Conservation (phyloP, 2,113 vertebrate species). For the Cyprinodon tularosa region DNA sequence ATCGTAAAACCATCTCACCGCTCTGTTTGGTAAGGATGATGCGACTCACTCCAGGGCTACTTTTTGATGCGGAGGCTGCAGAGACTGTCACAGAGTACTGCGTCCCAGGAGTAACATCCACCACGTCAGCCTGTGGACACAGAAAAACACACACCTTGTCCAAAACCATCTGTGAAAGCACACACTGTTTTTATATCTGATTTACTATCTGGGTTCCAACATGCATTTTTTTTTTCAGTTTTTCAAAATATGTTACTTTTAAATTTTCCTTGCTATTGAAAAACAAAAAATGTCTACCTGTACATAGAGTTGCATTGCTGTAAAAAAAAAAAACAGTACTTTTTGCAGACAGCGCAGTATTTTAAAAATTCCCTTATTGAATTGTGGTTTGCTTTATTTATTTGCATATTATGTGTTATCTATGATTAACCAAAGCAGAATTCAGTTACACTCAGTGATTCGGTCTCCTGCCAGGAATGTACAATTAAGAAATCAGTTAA, state of each 20-base stretch:
- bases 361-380: not conserved
- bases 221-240: not conserved
- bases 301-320: not conserved
- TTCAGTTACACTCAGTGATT: not conserved
- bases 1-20: slow-evolving; percentile 79
- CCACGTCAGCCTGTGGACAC: slow-evolving; percentile 83
- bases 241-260: not conserved
- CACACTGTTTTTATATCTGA: not conserved
- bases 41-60: slow-evolving; percentile 88
- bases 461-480: too few relatives aligned
- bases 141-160: slow-evolving; percentile 21
- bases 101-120: slow-evolving; percentile 79
- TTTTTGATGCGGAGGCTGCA: slow-evolving; percentile 84
- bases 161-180: not conserved
- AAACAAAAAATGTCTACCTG: too few relatives aligned
- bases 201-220: not conserved
- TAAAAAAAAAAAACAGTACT: not conserved
- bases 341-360: not conserved
- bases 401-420: not conserved
- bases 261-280: too few relatives aligned
- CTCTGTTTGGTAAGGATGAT: slow-evolving; percentile 84
- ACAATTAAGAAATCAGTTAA: too few relatives aligned
- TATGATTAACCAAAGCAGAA: not conserved
- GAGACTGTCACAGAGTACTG: slow-evolving; percentile 83
- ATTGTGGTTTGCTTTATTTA: not conserved